phyloP scores from a whole-genome alignment of 1,140 invertebrate genomes.

The Penaeus chinensis region DNA sequence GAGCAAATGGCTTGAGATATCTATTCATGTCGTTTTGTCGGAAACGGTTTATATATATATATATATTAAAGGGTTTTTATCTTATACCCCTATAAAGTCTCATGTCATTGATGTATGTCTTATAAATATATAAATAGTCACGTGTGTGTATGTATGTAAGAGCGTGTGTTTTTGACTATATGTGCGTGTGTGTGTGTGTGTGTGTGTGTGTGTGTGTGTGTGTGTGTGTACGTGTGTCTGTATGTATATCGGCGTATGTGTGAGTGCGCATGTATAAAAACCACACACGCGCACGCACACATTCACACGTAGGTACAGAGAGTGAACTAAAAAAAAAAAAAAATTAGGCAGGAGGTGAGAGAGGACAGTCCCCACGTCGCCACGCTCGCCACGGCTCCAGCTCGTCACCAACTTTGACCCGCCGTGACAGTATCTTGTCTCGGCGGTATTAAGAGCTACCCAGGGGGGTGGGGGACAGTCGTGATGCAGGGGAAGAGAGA shows the following conservation, averaged over 20 bases:
- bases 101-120: too few species aligned
- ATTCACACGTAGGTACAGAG: too few species aligned
- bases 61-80: too few species aligned
- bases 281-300: too few species aligned
- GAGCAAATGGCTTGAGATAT: background rate
- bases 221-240: background rate
- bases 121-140: background rate
- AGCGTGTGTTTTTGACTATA: background rate
- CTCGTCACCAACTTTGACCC: constrained; percentile 51
- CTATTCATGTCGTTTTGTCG: too few species aligned
- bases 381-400: constrained; percentile 3
- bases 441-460: background rate
- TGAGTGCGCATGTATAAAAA: too few species aligned
- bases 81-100: too few species aligned
- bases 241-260: too few species aligned
- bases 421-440: background rate
- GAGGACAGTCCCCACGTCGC: background rate
- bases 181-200: background rate
- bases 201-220: background rate
- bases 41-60: too few species aligned
- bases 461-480: background rate
- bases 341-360: background rate
- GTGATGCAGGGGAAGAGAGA: background rate
- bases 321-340: too few species aligned
- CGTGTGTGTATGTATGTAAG: background rate